Base-by-base conservation (phyloP, 2,888 invertebrate genomes). In the Lithophane semibrunnea region DNA sequence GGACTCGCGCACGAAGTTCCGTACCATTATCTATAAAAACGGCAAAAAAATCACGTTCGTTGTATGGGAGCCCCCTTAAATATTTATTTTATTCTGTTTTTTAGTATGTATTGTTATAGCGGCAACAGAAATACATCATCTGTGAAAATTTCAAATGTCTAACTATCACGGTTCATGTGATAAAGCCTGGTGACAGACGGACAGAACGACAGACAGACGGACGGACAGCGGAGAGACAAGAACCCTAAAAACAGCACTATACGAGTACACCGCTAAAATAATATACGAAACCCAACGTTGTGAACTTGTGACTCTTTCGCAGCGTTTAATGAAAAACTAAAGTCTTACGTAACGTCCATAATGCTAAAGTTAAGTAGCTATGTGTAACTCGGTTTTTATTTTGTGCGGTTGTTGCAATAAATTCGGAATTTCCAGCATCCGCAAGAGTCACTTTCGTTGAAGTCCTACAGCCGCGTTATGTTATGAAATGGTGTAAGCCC, bases 401-500 rank as follows among this genome's bases (percentile, higher is more conserved):
- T 83, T 58, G 44, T 21, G 49, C 65, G 42, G 72, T 73, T 64
- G 52, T 69, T 75, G 83, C 47, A 71, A 85, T 82, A 75, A 80
- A 81, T 87, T 86, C 66, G 89, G 89, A 86, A 85, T 90, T 92
- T 89, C 91, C 86, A 77, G 89, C 87, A 91, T 92, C 91, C 91
- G 91, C 85, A 78, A 87, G 85, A 83, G 91, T 94, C 92, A 92
- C 93, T 94, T 94, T 92, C 92, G 85, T 91, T 82, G 79, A 70
- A 70, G 76, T 82, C 73, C 77, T 74, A 69, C 44, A 71, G 70
- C 79, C 84, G 86, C 64, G 67, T 75, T 82, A 85, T 84, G 91
- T 95, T 95, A 94, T 92, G 95, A 94, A 95, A 95, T 93, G 86
- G 83, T 77, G 13, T 88, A 85, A 90, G 91, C 90, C 92, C 93